Evolutionary conservation across 1,140 invertebrate genomes (phyloP).

Genomic region (Hylaeus volcanicus): DNA sequence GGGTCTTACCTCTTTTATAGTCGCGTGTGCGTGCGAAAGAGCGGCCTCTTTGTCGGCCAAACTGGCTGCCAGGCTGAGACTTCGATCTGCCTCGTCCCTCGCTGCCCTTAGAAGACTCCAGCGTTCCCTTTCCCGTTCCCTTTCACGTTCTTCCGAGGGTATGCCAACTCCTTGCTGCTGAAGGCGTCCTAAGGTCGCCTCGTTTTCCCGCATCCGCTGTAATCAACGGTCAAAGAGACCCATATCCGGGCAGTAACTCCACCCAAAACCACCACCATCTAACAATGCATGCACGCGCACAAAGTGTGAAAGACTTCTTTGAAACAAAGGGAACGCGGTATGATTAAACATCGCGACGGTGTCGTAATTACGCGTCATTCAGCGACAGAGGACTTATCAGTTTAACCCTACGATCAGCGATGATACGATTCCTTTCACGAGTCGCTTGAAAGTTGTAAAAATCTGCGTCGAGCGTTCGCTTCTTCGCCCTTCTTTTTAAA

Average conservation of each 20-base stretch:
- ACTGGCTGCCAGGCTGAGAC: conserved; percentile 91
- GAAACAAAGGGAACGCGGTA: background rate
- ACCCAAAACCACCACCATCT: conserved; percentile 67
- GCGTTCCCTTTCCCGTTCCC: conserved; percentile 91
- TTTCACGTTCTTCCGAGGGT: conserved; percentile 84
- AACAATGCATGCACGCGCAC: conserved; percentile 45
- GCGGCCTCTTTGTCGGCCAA: conserved; percentile 92
- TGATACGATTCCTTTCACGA: background rate
- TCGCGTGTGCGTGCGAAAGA: conserved; percentile 90
- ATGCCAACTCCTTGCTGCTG: conserved; percentile 74
- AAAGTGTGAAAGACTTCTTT: conserved; percentile 36
- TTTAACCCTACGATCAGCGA: background rate
- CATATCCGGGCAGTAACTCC: conserved; percentile 81
- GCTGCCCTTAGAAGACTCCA: conserved; percentile 93
- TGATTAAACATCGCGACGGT: conserved; percentile 14
- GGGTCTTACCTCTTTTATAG: conserved; percentile 87
- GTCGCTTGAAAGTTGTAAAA: background rate
- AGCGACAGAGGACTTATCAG: background rate
- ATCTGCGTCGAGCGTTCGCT: background rate
- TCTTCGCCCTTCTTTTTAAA: background rate
- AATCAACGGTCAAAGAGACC: conserved; percentile 80
- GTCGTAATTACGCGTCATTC: too few relatives aligned
- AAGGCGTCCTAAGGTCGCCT: conserved; percentile 85
- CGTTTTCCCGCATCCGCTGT: conserved; percentile 88
- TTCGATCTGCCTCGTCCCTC: conserved; percentile 93